phyloP scores from a whole-genome alignment of 2,888 invertebrate genomes.

The Plagodis dolabraria region DNA sequence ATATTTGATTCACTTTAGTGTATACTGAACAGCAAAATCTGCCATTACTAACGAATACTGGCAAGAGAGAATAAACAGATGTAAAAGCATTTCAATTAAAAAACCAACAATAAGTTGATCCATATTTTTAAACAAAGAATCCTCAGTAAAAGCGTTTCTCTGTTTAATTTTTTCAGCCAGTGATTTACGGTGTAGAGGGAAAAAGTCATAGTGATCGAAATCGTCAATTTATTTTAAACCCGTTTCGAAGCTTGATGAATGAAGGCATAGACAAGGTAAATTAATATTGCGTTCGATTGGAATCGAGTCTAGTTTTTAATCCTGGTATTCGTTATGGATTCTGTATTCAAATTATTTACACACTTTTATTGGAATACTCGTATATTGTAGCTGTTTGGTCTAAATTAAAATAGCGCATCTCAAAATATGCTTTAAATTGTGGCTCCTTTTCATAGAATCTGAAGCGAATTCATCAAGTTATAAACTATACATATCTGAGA shows the following conservation, averaged over 20 bases:
- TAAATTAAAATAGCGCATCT: too few species aligned
- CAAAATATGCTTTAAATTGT: too few species aligned
- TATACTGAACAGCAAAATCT: not conserved
- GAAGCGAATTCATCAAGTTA: too few species aligned
- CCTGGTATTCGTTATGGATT: not conserved
- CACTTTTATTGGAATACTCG: too few species aligned
- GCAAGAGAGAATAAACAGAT: not conserved
- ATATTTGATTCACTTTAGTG: too few species aligned
- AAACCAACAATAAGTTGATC: conserved; percentile 8
- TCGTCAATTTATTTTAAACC: conserved; percentile 49
- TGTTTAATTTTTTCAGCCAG: conserved; percentile 25
- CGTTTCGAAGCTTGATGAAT: conserved; percentile 55
- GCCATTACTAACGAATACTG: not conserved
- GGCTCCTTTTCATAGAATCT: too few species aligned
- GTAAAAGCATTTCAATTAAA: conserved; percentile 10
- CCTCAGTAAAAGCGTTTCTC: conserved; percentile 20
- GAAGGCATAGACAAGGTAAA: conserved; percentile 56
- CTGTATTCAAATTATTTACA: not conserved
- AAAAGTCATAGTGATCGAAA: conserved; percentile 48
- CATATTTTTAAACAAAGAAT: conserved; percentile 20
- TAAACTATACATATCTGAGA: too few species aligned
- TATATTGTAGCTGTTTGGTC: too few species aligned
- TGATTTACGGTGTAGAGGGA: conserved; percentile 31
- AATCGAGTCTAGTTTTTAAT: conserved; percentile 38
- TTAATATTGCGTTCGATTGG: conserved; percentile 42